A percentile compares a stretch with the other conserved stretches of the same genome.
These are phyloP conservation scores for Xenentodon cancila DNA, from an alignment of 2,797 vertebrate genomes.

Conservation along the genomic window DNA sequence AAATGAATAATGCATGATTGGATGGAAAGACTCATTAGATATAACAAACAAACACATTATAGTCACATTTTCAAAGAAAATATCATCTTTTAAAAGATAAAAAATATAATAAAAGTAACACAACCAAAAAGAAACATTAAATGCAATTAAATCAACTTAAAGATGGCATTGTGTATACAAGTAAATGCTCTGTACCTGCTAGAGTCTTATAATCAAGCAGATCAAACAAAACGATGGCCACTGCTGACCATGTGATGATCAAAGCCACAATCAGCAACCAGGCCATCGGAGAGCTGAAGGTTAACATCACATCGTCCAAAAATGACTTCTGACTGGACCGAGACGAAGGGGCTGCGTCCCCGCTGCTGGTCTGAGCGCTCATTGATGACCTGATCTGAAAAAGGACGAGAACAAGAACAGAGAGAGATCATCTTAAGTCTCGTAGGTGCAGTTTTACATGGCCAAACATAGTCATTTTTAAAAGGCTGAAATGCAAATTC, in stretches of 20 bases:
- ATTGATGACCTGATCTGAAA: conserved; percentile 82
- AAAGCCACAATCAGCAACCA: conserved; percentile 95
- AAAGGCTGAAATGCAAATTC: no score
- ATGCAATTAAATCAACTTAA: neutral
- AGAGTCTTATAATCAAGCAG: conserved; percentile 92
- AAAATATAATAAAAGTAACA: neutral
- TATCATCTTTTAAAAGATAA: neutral
- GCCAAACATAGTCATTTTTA: no score
- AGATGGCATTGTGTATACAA: neutral
- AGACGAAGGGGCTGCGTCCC: conserved; percentile 76
- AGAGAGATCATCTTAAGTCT: neutral
- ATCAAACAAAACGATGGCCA: conserved; percentile 95
- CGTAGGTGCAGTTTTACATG: no score
- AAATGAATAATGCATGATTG: conserved; percentile 33
- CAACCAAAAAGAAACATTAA: neutral
- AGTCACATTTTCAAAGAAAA: conserved; percentile 34
- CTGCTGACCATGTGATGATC: conserved; percentile 94
- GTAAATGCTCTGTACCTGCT: conserved; percentile 82
- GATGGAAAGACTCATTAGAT: conserved; percentile 27
- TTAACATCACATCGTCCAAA: conserved; percentile 88
- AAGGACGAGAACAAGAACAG: neutral
- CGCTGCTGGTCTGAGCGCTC: conserved; percentile 85
- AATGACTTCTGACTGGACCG: conserved; percentile 85
- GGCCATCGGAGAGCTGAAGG: conserved; percentile 94
- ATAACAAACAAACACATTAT: conserved; percentile 16